Base-by-base conservation (phyloP, 2,888 invertebrate species). In the Sepioteuthis lessoniana region DNA sequence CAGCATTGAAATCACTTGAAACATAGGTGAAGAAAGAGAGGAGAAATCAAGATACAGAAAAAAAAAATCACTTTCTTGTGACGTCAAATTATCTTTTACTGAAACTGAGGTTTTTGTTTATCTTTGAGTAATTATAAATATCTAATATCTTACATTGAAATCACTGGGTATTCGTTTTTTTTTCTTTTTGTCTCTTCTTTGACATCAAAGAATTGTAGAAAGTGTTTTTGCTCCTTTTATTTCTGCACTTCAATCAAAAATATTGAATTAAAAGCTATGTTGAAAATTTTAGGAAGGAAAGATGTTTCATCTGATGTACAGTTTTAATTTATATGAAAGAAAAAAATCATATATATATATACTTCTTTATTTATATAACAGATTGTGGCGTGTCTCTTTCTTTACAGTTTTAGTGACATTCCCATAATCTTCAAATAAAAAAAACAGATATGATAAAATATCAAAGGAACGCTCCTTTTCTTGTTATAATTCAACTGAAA, bases 211-310 rank as follows among this genome's bases (percentile, higher is more conserved):
- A 76, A n/a, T 16, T 76, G 76, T n/a, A 35, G 76, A 76, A n/a
- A n/a, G 76, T n/a, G 76, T 76, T 76, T 76, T 76, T 35, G 10
- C 35, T 21, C n/a, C 35, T n/a, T 76, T 76, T 35, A 76, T 76
- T 76, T 76, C 76, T 76, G 76, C n/a, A 76, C 35, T 76, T 76
- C 76, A 76, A 76, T 76, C 76, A 76, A 76, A 76, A 76, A 76
- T 76, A 76, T 76, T 76, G 76, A 76, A 76, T 76, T 76, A 76
- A 76, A 76, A 76, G 76, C 76, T 76, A 76, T n/a, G 76, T 76
- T 76, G 76, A 76, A 76, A 76, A 76, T n/a, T 76, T 55, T 35
- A 76, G n/a, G n/a, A 76, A 76, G 76, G 35, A 76, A 76, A 76
- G 76, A 76, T 35, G 13, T 76, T 76, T 76, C 76, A 76, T 76